These are phyloP conservation scores for Eupithecia abbreviata DNA, from an alignment of 2,888 invertebrate species.

Conservation along the genomic window DNA sequence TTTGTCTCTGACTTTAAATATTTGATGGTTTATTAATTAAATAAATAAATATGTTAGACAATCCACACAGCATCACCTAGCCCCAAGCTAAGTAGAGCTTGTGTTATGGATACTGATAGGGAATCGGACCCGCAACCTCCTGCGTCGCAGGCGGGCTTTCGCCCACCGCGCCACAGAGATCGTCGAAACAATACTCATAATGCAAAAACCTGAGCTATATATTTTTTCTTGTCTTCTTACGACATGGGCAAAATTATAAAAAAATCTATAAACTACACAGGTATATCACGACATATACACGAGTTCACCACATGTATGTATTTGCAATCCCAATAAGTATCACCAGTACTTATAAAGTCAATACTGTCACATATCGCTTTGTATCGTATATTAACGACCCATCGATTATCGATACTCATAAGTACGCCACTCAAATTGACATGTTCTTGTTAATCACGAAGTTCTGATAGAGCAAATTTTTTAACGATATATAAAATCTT, in stretches of 20 bases:
- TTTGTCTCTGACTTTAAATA: no score
- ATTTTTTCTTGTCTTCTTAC: background rate
- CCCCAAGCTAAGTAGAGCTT: no score
- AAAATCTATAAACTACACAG: background rate
- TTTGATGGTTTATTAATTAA: no score
- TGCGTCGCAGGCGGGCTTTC: no score
- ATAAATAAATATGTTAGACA: no score
- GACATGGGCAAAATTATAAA: background rate
- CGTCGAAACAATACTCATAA: no score
- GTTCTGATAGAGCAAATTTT: background rate
- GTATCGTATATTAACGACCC: background rate
- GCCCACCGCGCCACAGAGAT: no score
- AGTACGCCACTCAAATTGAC: background rate
- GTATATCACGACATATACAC: slow-evolving; percentile 18
- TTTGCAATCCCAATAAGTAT: slow-evolving; percentile 3
- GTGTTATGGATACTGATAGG: no score
- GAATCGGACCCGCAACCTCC: no score
- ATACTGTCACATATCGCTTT: slow-evolving; percentile 8
- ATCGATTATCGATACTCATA: slow-evolving; percentile 1
- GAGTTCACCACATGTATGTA: background rate
- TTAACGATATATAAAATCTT: background rate
- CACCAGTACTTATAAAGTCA: background rate
- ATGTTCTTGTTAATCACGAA: slow-evolving; percentile 5
- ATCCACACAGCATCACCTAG: no score
- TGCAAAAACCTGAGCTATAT: no score